These are phyloP conservation scores for Corvus moneduloides DNA, from an alignment of 2,113 vertebrate genomes.

Conservation along the genomic window DNA sequence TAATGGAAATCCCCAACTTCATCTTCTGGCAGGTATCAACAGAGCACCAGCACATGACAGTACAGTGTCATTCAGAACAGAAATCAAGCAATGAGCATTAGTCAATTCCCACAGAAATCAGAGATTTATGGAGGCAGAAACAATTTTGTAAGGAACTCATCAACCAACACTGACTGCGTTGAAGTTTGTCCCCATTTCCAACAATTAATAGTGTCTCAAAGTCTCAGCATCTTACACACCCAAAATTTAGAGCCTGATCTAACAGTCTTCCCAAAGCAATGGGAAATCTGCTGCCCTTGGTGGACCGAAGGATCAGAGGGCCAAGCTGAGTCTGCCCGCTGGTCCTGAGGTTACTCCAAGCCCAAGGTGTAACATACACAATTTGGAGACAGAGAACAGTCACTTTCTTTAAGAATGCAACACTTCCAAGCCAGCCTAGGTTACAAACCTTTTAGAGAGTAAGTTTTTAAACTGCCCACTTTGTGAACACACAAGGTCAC, in stretches of 20 bases:
- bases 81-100: background rate
- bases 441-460: background rate
- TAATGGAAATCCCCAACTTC: background rate
- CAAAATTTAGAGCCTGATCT: background rate
- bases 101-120: background rate
- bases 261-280: background rate
- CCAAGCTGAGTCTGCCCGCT: background rate
- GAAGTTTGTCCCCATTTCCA: background rate
- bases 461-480: background rate
- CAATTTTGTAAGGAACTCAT: background rate
- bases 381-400: background rate
- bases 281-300: background rate
- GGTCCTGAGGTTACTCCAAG: background rate
- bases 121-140: background rate
- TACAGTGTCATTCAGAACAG: background rate
- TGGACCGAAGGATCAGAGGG: background rate
- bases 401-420: background rate
- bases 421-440: background rate
- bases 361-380: accelerated
- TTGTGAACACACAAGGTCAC: background rate
- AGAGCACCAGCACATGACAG: background rate
- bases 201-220: accelerated
- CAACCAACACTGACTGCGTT: background rate
- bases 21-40: background rate
- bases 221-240: background rate